These are phyloP conservation scores for Eristalis intricaria DNA, from an alignment of 2,888 invertebrate genomes.

Conservation along the genomic window DNA sequence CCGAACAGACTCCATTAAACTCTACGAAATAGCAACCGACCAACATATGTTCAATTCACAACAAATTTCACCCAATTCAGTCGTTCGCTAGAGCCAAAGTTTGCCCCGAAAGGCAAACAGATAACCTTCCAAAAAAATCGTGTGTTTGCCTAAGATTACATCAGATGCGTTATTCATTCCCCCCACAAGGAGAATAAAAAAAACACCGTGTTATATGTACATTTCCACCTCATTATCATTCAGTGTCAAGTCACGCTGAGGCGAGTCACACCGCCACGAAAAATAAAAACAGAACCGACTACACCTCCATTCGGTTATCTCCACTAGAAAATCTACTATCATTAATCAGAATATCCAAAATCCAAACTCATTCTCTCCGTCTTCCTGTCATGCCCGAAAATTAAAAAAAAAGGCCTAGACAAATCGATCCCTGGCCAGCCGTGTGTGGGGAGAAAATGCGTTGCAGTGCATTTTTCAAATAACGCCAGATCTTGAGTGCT, in stretches of 20 bases:
- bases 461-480: constrained; percentile 47
- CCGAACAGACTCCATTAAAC: too few relatives aligned
- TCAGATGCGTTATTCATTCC: constrained; percentile 16
- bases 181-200: not conserved
- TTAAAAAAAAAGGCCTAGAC: not conserved
- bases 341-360: constrained; percentile 56
- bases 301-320: constrained; percentile 14
- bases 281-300: constrained; percentile 1
- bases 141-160: constrained; percentile 15
- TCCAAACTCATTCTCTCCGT: constrained; percentile 5
- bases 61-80: not conserved
- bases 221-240: constrained; percentile 49
- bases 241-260: constrained; percentile 61
- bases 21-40: too few relatives aligned
- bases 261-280: not conserved
- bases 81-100: not conserved
- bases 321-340: not conserved
- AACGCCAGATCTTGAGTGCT: constrained; percentile 52
- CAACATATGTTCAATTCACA: too few relatives aligned
- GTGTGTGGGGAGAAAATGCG: constrained; percentile 23
- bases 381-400: not conserved
- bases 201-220: constrained; percentile 22
- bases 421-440: not conserved
- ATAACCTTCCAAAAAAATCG: not conserved
- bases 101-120: not conserved